These are phyloP conservation scores for Sphinx pinastri DNA, from an alignment of 2,888 invertebrate species.

Conservation along the genomic window DNA sequence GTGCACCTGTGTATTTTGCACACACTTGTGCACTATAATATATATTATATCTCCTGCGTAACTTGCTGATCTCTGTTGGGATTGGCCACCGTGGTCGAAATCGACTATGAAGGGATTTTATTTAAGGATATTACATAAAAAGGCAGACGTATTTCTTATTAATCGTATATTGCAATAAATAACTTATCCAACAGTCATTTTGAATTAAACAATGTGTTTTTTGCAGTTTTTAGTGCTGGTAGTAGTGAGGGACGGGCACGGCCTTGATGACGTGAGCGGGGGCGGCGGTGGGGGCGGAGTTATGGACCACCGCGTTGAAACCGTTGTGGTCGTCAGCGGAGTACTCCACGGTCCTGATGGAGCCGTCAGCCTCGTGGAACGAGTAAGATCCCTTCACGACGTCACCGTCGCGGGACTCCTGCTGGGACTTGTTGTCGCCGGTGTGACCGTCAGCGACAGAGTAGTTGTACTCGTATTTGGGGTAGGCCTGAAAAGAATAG, in stretches of 20 bases:
- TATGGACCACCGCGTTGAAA: constrained; percentile 71
- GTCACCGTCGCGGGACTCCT: constrained; percentile 81
- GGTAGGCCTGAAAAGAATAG: constrained; percentile 58
- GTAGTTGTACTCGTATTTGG: constrained; percentile 81
- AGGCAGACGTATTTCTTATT: constrained; percentile 25
- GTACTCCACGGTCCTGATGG: constrained; percentile 82
- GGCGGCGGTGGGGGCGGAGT: constrained; percentile 60
- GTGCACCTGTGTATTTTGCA: too few species aligned
- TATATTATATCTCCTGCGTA: too few species aligned
- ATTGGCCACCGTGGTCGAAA: too few species aligned
- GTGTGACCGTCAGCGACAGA: constrained; percentile 83
- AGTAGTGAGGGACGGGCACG: constrained; percentile 60
- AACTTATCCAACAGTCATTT: constrained; percentile 49
- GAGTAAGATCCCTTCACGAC: constrained; percentile 82
- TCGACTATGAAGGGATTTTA: background rate
- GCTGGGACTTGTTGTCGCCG: constrained; percentile 83
- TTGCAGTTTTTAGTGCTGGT: constrained; percentile 53
- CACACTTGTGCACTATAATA: too few species aligned
- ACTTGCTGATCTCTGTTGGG: too few species aligned
- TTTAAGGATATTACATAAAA: constrained; percentile 31
- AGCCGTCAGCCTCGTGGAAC: constrained; percentile 82
- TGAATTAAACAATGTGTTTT: constrained; percentile 9
- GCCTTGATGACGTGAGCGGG: constrained; percentile 58
- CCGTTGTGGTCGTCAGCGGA: constrained; percentile 81
- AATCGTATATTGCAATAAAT: constrained; percentile 57